Evolutionary conservation across 2,888 invertebrate species (phyloP), one percentile per base, ranked within the genome.

Genomic region (Merodon equestris): DNA sequence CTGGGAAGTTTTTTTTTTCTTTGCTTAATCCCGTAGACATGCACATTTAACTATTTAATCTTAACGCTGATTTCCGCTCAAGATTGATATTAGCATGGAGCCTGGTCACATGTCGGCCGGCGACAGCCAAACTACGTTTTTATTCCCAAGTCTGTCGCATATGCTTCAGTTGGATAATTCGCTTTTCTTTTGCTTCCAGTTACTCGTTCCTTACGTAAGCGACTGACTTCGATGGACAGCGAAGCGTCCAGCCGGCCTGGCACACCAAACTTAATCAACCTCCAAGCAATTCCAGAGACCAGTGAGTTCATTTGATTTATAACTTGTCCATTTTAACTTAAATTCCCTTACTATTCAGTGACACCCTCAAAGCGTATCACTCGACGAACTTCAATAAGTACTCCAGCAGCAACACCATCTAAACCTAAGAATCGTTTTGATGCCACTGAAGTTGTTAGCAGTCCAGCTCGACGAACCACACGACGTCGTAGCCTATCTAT

Each of bases 151-250:
- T n/a, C n/a, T n/a, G n/a, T n/a, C n/a, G n/a, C n/a, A n/a, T n/a
- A n/a, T n/a, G n/a, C n/a, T n/a, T n/a, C n/a, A n/a, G n/a, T n/a
- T n/a, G n/a, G 7, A 7, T 27, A 27, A 27, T 27, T 27, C 7
- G 27, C 27, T 27, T 10, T 9, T 9, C 5, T 40, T 40, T 40
- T 40, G 3, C n/a, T 5, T n/a, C 34, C 17, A 85, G 85, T 84
- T 1, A 85, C 85, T 48, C 84, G 85, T n/a, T 84, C 84, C 9
- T 82, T 84, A 4, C 82, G 84, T 0, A 85, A 85, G 57, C 83
- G 85, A 15, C 40, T 85, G 19, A 63, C 82, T n/a, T 85, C 85
- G 9, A 44, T 70, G 1, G 84, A 85, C 48, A 82, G 82, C 38
- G 84, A 83, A 19, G 81, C 42, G 9, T 47, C 79, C 17, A 84